These are phyloP conservation scores for Pachymerium ferrugineum DNA, from an alignment of 2,888 invertebrate genomes.

Conservation along the genomic window DNA sequence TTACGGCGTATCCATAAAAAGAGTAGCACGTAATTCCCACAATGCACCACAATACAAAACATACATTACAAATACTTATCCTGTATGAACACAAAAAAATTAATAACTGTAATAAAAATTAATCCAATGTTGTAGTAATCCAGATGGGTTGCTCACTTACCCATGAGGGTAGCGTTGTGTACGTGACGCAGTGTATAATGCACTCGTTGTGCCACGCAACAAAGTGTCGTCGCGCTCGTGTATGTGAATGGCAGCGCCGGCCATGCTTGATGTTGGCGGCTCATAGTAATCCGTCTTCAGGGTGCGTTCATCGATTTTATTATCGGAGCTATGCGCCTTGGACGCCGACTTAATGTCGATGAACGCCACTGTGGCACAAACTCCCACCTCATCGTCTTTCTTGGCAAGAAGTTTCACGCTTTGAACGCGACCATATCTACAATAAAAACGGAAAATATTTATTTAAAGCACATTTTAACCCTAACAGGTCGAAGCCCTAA, in stretches of 20 bases:
- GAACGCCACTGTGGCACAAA: slow-evolving; percentile 86
- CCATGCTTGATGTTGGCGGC: slow-evolving; percentile 54
- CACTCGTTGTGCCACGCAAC: slow-evolving; percentile 35
- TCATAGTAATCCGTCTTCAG: slow-evolving; percentile 89
- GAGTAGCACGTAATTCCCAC: not conserved
- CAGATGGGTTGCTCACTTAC: slow-evolving; percentile 30
- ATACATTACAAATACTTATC: not conserved
- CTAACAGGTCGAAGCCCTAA: no score
- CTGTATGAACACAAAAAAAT: not conserved
- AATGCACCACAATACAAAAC: not conserved
- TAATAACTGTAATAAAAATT: not conserved
- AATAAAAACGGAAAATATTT: not conserved
- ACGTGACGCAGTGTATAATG: slow-evolving; percentile 39
- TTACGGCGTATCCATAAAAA: not conserved
- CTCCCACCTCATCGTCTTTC: slow-evolving; percentile 41
- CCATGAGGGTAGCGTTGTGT: slow-evolving; percentile 40
- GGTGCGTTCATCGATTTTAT: slow-evolving; percentile 77
- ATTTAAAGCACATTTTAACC: no score
- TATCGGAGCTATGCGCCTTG: slow-evolving; percentile 85
- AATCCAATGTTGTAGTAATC: slow-evolving; percentile 1
- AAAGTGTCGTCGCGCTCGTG: slow-evolving; percentile 38
- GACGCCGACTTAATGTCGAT: slow-evolving; percentile 95
- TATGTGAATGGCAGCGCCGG: slow-evolving; percentile 41
- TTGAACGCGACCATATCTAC: slow-evolving; percentile 95
- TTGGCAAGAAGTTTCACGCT: slow-evolving; percentile 82